These are phyloP conservation scores for Drosophila lacteicornis DNA, from an alignment of 1,140 invertebrate species.

Conservation along the genomic window DNA sequence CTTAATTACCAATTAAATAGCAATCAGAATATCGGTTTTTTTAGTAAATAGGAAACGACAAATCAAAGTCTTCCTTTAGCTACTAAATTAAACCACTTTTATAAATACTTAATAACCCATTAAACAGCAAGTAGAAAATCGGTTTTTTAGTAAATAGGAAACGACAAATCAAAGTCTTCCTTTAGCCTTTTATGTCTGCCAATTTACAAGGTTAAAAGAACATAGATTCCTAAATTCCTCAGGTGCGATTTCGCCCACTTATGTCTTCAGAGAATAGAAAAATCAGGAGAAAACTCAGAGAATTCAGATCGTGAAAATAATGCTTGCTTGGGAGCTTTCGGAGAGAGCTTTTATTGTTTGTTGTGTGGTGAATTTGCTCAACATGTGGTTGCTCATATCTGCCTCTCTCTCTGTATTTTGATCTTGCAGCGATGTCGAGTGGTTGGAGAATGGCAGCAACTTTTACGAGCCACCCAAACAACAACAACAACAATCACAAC, in stretches of 20 bases:
- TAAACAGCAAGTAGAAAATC: not conserved
- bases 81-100: not conserved
- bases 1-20: not conserved
- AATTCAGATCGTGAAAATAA: not conserved
- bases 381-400: conserved; percentile 68
- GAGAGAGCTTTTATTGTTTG: conserved; percentile 44
- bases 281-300: not conserved
- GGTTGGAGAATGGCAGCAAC: conserved; percentile 74
- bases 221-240: conserved; percentile 2
- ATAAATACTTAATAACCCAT: not conserved
- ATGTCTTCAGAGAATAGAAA: not conserved
- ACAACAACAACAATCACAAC: conserved; percentile 53
- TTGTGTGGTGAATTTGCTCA: conserved; percentile 78
- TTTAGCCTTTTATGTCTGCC: not conserved
- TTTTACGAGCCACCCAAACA: conserved; percentile 68
- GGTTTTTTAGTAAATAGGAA: conserved; percentile 18
- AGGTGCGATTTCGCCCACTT: conserved; percentile 7
- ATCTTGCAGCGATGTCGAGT: conserved; percentile 73
- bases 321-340: conserved; percentile 18
- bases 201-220: conserved; percentile 1
- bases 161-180: not conserved
- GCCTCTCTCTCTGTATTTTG: conserved; percentile 27
- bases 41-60: conserved; percentile 12
- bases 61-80: no score
- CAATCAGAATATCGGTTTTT: not conserved